Evolutionary conservation across 2,113 vertebrate species (phyloP).

Genomic region (Anser brachyrhynchus): DNA sequence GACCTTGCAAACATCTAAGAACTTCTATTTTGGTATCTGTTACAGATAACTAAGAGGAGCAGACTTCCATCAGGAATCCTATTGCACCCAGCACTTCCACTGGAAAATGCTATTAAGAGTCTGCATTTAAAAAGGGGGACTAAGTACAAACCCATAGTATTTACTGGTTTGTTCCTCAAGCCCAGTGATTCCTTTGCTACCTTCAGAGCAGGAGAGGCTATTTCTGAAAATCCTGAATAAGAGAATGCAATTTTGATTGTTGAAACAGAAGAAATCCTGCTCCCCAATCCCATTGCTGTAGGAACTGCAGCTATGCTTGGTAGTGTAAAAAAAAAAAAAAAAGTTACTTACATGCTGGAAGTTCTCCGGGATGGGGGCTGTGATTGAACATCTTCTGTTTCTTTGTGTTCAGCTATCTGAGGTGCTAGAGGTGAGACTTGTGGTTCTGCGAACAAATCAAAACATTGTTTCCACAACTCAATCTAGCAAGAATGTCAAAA

Average conservation of each 20-base stretch:
- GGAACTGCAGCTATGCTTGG: not conserved
- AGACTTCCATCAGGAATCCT: not conserved
- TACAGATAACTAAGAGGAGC: not conserved
- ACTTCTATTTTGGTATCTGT: not conserved
- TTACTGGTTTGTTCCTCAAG: not conserved
- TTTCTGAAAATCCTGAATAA: not conserved
- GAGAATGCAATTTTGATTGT: not conserved
- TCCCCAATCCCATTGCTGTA: accelerated
- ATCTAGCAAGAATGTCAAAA: not conserved
- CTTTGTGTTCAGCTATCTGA: not conserved
- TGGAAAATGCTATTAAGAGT: not conserved
- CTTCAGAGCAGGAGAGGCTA: not conserved
- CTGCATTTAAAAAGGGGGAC: not conserved
- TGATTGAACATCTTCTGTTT: not conserved
- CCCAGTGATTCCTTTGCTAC: accelerated
- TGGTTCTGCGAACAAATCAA: constrained; percentile 56
- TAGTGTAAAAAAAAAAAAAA: not conserved
- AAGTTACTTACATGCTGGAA: constrained; percentile 18
- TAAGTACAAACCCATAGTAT: not conserved
- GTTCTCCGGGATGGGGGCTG: not conserved
- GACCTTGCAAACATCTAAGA: not conserved
- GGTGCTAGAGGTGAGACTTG: constrained; percentile 49
- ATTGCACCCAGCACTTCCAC: not conserved
- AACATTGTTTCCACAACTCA: not conserved
- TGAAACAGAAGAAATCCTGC: not conserved